A percentile compares a stretch with the other conserved stretches of the same genome.
phyloP scores from a whole-genome alignment of 2,888 invertebrate species.

The Drosophila maculinotata region DNA sequence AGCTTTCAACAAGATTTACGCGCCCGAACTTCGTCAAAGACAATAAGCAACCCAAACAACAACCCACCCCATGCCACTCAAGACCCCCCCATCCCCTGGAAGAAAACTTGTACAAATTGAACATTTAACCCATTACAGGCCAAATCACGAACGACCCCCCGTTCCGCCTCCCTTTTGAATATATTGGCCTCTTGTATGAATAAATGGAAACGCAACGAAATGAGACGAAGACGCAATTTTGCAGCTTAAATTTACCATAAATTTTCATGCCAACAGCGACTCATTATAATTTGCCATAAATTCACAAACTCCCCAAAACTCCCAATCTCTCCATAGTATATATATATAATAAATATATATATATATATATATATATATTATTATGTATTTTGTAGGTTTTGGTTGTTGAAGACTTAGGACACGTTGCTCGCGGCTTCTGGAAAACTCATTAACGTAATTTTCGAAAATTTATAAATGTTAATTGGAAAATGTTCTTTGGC shows the following conservation, averaged over 20 bases:
- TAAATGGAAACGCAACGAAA: conserved; percentile 56
- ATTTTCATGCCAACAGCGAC: conserved; percentile 69
- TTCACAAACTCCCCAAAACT: conserved; percentile 35
- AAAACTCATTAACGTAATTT: conserved; percentile 80
- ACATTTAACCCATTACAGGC: conserved; percentile 74
- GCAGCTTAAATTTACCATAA: conserved; percentile 76
- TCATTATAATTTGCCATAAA: conserved; percentile 77
- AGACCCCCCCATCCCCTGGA: background rate
- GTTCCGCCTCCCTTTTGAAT: conserved; percentile 4
- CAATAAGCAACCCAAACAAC: conserved; percentile 38
- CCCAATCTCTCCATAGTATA: background rate
- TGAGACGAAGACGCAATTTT: conserved; percentile 51
- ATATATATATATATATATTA: conserved; percentile 15
- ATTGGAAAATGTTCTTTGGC: conserved; percentile 69
- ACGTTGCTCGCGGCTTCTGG: conserved; percentile 53
- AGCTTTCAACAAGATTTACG: conserved; percentile 48
- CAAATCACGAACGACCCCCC: background rate
- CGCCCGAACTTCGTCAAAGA: conserved; percentile 45
- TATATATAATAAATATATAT: conserved; percentile 21
- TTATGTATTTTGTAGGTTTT: conserved; percentile 41
- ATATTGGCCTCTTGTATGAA: conserved; percentile 49
- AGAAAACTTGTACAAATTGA: conserved; percentile 69
- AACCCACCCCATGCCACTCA: background rate
- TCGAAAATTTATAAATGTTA: conserved; percentile 78
- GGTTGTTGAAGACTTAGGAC: conserved; percentile 52